A percentile compares a stretch with the other conserved stretches of the same genome.
Evolutionary conservation across 2,113 vertebrate genomes (phyloP).

Genomic region (Myodes glareolus): DNA sequence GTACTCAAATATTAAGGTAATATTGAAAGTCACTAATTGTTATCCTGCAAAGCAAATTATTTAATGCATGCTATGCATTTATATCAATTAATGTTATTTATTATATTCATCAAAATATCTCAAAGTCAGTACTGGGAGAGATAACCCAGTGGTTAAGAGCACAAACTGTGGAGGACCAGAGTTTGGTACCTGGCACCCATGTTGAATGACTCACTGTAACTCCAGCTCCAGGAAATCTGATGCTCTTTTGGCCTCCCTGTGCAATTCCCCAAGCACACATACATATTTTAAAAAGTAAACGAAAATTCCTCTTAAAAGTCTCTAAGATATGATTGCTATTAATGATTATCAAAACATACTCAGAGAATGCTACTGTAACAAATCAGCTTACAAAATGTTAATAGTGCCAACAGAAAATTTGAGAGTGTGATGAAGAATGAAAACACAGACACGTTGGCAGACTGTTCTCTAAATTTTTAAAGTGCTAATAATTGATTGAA

Average conservation of each 20-base stretch:
- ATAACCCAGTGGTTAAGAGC: not conserved
- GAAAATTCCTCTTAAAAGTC: not conserved
- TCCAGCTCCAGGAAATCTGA: not conserved
- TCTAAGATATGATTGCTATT: not conserved
- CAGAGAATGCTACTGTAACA: not conserved
- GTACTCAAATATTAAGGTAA: constrained; percentile 17
- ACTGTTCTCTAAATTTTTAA: not conserved
- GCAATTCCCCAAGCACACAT: not conserved
- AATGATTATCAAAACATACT: not conserved
- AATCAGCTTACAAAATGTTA: not conserved
- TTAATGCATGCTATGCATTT: not conserved
- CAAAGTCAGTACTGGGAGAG: not conserved
- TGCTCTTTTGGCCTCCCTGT: not conserved
- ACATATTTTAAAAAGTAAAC: not conserved
- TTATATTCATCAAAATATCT: not conserved
- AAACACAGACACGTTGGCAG: not conserved
- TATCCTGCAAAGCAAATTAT: not conserved
- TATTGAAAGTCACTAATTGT: not conserved
- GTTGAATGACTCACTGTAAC: not conserved
- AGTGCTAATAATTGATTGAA: not conserved
- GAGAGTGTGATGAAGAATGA: not conserved
- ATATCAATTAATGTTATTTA: not conserved
- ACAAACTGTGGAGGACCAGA: not conserved
- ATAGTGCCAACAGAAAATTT: not conserved
- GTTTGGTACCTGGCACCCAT: not conserved